These are phyloP conservation scores for Caenorhabditis briggsae DNA, from an alignment of 1,140 invertebrate genomes.

Conservation along the genomic window DNA sequence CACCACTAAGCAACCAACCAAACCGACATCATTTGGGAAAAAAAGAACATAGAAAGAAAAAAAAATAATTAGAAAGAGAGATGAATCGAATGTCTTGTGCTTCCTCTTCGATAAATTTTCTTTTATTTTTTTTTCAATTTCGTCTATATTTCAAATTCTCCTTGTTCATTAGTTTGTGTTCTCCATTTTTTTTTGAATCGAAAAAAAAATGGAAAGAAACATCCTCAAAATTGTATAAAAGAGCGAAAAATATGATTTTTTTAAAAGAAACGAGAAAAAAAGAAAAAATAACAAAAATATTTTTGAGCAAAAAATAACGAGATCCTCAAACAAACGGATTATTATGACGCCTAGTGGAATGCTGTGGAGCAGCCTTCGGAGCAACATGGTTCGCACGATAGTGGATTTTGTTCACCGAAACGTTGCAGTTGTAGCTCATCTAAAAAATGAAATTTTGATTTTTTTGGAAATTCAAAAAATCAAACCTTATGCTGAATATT, in stretches of 20 bases:
- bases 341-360: constrained; percentile 9
- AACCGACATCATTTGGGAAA: not conserved
- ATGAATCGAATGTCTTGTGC: not conserved
- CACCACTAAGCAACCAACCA: constrained; percentile 55
- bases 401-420: constrained; percentile 20
- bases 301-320: no score
- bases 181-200: no score
- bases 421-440: constrained; percentile 47
- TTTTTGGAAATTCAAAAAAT: not conserved
- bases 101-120: not conserved
- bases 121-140: constrained; percentile 19
- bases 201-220: no score
- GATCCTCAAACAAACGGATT: constrained; percentile 8
- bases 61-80: no score
- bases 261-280: no score
- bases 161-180: constrained; percentile 12
- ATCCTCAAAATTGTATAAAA: constrained; percentile 25
- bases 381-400: constrained; percentile 47
- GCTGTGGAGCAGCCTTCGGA: not conserved
- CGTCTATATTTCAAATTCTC: not conserved
- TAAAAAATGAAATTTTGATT: not conserved
- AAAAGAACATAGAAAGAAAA: not conserved
- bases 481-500: constrained; percentile 91
- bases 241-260: not conserved
- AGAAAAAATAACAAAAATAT: no score